Conservation (phyloP, 2,113 vertebrate genomes). For the Verasper variegatus region DNA sequence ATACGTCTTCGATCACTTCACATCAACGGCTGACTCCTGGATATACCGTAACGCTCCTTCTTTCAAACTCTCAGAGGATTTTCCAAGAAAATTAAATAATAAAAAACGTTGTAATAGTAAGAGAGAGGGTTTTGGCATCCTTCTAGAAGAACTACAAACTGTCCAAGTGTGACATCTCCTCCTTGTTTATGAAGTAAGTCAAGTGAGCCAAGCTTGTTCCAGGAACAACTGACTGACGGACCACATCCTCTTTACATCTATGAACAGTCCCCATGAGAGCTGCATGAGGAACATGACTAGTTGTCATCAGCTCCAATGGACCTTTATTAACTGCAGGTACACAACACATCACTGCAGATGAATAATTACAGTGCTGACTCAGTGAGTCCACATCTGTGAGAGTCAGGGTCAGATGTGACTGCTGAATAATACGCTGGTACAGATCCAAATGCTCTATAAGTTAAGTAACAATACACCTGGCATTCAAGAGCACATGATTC, state of each 20-base stretch:
- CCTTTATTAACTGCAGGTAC: not conserved
- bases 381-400: constrained; percentile 34
- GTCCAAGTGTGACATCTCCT: constrained; percentile 13
- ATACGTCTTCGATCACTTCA: too few species aligned
- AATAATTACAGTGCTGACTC: constrained; percentile 17
- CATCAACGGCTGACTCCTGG: not conserved
- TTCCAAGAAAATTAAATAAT: not conserved
- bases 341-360: constrained; percentile 26
- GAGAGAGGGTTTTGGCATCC: not conserved
- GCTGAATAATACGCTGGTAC: not conserved
- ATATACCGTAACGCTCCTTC: not conserved
- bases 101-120: too few species aligned
- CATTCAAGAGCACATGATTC: not conserved
- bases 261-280: not conserved
- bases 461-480: too few species aligned
- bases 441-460: not conserved
- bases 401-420: not conserved
- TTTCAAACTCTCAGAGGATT: too few species aligned
- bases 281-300: not conserved
- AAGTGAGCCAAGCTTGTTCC: not conserved
- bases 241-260: constrained; percentile 7
- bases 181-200: not conserved
- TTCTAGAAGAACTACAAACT: not conserved
- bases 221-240: constrained; percentile 15
- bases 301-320: not conserved